Base-by-base conservation (phyloP, 1,140 invertebrate genomes). In the Contarinia nasturtii region DNA sequence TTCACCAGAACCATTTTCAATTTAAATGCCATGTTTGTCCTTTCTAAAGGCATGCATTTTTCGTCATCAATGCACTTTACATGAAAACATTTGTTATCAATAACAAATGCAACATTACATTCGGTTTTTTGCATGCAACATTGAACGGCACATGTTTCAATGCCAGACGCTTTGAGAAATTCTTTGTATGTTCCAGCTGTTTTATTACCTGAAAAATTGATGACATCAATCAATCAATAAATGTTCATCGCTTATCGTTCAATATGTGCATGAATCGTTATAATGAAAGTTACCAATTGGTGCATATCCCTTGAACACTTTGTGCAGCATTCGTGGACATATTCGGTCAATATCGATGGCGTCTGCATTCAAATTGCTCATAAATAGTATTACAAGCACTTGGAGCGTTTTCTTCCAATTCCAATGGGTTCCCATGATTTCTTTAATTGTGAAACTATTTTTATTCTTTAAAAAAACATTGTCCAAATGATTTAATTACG, bases 101-200 rank as follows among this genome's bases (percentile, higher is more conserved):
- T 75, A 57, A 84, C 78, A 55, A 90, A 77, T 4, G 79, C 83
- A 50, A 87, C 75, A 63, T 90, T 82, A 58, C 86, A 90, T 1
- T 68, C 60, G 36, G 73, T 67, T 1, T 54, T 58, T 17, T 51
- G 50, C 63, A 60, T 12, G n/a, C 43, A 44, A 20, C 41, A 42
- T n/a, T 11, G 10, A 12, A 21, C 15, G 11, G 18, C 20, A 21
- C 41, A 43, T n/a, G 41, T n/a, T 11, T 12, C n/a, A 43, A 43
- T 43, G 27, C 27, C 27, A 3, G 27, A 27, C 10, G 27, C 27
- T 43, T 43, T 19, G 7, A 18, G 18, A 19, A 18, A 43, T 43
- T 43, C 41, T 11, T n/a, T 20, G 18, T 18, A 43, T 11, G n/a
- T 43, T 43, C 41, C 41, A 43, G 41, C 41, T 18, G n/a, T 43